phyloP scores from a whole-genome alignment of 2,113 vertebrate species.

The Psephotus haematonotus region DNA sequence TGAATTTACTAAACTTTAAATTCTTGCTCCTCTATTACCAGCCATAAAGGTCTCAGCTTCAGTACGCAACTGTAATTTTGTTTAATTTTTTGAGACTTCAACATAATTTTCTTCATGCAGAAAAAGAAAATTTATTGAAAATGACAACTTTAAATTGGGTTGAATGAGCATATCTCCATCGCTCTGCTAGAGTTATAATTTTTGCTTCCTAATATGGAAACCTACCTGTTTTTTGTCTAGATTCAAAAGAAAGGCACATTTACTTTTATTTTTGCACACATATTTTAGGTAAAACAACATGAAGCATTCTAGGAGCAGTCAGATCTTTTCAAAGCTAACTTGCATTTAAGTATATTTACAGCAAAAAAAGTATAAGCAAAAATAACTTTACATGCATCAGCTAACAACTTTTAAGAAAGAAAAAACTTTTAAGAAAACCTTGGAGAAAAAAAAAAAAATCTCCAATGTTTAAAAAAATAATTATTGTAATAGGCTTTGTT shows the following conservation, averaged over 20 bases:
- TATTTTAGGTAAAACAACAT: constrained; percentile 35
- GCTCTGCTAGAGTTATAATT: background rate
- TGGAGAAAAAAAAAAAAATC: background rate
- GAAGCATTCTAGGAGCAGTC: background rate
- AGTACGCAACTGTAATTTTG: constrained; percentile 11
- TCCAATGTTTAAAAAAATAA: background rate
- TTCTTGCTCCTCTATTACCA: constrained; percentile 6
- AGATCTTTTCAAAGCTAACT: background rate
- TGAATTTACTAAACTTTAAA: constrained; percentile 24
- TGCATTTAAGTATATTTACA: background rate
- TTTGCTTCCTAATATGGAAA: background rate
- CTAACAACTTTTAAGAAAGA: background rate
- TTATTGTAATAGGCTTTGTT: background rate
- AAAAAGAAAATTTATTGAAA: background rate
- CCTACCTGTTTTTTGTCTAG: constrained; percentile 43
- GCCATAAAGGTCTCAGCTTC: constrained; percentile 21
- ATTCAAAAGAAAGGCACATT: constrained; percentile 3
- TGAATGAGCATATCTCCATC: constrained; percentile 38
- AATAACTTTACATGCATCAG: background rate
- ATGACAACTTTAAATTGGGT: constrained; percentile 40
- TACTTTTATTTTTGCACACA: background rate
- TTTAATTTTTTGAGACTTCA: constrained; percentile 36
- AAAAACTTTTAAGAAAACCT: background rate
- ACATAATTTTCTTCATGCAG: constrained; percentile 26
- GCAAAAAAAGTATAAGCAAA: background rate